phyloP scores from a whole-genome alignment of 1,140 invertebrate genomes.

The Holcopasites calliopsidis region DNA sequence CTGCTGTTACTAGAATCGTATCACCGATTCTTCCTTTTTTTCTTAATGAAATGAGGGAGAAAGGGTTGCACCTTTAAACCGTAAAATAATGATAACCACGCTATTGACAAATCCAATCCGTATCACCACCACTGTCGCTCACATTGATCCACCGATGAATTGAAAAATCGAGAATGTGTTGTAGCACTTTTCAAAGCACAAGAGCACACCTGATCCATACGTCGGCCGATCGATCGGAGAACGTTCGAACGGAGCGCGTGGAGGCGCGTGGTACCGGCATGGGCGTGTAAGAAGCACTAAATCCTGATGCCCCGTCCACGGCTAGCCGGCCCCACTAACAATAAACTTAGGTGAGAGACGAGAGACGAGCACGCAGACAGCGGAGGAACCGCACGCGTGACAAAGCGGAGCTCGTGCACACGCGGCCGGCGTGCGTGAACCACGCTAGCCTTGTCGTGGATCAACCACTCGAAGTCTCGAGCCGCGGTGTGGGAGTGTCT shows the following conservation, averaged over 20 bases:
- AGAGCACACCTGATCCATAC: background rate
- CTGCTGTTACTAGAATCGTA: background rate
- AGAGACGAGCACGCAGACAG: constrained; percentile 49
- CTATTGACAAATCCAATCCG: too few relatives aligned
- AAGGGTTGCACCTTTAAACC: too few relatives aligned
- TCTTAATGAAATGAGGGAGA: background rate
- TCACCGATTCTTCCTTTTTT: background rate
- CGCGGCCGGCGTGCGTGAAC: constrained; percentile 29
- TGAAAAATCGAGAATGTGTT: too few relatives aligned
- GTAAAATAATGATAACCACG: too few relatives aligned
- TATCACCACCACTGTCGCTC: too few relatives aligned
- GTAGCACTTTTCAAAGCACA: too few relatives aligned
- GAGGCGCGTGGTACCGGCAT: constrained; percentile 59
- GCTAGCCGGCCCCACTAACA: constrained; percentile 69
- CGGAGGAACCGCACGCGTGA: constrained; percentile 50
- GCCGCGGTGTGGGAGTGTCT: constrained; percentile 21
- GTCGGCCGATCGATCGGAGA: constrained; percentile 14
- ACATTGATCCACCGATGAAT: too few relatives aligned
- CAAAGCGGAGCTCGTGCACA: constrained; percentile 39
- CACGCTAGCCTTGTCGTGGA: constrained; percentile 37
- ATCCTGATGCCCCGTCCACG: constrained; percentile 64
- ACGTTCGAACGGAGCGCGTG: constrained; percentile 13
- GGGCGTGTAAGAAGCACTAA: constrained; percentile 68
- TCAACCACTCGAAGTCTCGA: constrained; percentile 36
- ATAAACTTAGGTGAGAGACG: constrained; percentile 74